Evolutionary conservation across 2,888 invertebrate genomes (phyloP).

Genomic region (Xylocampa areola): DNA sequence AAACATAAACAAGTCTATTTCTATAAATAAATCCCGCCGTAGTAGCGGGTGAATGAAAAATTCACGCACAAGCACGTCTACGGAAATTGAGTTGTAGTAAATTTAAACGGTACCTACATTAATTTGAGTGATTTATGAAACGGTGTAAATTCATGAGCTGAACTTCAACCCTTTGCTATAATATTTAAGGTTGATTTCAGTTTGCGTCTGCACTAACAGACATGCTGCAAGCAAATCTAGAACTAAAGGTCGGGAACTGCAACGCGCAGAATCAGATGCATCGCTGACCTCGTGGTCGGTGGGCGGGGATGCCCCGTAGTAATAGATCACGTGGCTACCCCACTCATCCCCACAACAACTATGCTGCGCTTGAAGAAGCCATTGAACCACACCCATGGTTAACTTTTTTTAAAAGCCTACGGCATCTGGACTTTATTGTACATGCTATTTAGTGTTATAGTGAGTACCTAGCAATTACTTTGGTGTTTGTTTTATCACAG

Average conservation of each 20-base stretch:
- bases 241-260: constrained; percentile 59
- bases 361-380: constrained; percentile 64
- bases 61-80: constrained; percentile 25
- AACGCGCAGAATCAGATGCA: constrained; percentile 74
- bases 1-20: background rate
- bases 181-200: constrained; percentile 47
- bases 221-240: constrained; percentile 36
- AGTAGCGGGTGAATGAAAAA: constrained; percentile 45
- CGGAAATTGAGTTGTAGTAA: constrained; percentile 31
- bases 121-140: constrained; percentile 41
- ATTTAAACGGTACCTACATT: constrained; percentile 24
- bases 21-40: constrained; percentile 8
- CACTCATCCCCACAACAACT: constrained; percentile 51
- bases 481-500: constrained; percentile 65
- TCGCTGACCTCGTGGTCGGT: constrained; percentile 52
- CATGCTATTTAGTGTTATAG: constrained; percentile 33
- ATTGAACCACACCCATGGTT: constrained; percentile 75
- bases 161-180: constrained; percentile 21
- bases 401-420: constrained; percentile 17
- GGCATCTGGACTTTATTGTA: background rate
- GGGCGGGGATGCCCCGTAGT: constrained; percentile 57
- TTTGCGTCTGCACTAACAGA: constrained; percentile 6
- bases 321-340: constrained; percentile 70
- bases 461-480: constrained; percentile 50
- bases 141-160: constrained; percentile 7